phyloP scores from a whole-genome alignment of 1,140 invertebrate genomes.

The Dendrolimus punctatus region DNA sequence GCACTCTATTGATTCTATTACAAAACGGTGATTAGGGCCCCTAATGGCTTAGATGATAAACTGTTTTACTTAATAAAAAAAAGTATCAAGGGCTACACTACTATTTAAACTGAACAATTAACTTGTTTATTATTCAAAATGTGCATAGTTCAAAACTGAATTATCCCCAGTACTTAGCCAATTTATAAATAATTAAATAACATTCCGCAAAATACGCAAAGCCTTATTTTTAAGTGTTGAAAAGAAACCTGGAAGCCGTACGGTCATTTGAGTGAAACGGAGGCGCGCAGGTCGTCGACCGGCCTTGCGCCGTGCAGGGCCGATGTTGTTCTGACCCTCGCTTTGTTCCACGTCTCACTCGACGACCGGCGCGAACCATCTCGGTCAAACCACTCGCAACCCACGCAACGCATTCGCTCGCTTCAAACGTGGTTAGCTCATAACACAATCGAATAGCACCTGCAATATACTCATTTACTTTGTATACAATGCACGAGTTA shows the following conservation, averaged over 20 bases:
- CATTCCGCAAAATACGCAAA: neutral
- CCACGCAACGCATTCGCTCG: slow-evolving; percentile 17
- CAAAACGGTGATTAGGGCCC: no score
- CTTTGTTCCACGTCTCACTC: slow-evolving; percentile 41
- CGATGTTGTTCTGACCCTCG: slow-evolving; percentile 46
- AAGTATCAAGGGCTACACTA: no score
- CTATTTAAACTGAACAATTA: no score
- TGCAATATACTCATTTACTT: neutral
- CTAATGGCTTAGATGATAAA: no score
- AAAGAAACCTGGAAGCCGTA: slow-evolving; percentile 26
- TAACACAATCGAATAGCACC: neutral
- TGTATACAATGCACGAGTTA: no score
- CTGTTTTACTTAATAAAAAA: no score
- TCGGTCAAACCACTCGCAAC: slow-evolving; percentile 19
- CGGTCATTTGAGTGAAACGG: slow-evolving; percentile 31
- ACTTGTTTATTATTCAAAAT: no score
- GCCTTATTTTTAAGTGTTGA: slow-evolving; percentile 12
- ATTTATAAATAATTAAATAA: no score
- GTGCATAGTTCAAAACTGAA: no score
- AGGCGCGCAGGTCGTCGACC: slow-evolving; percentile 54
- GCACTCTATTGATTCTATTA: no score
- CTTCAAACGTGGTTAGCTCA: neutral
- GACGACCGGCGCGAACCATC: slow-evolving; percentile 18
- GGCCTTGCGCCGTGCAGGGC: slow-evolving; percentile 61
- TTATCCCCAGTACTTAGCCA: no score